These are phyloP conservation scores for Pyrgilauda ruficollis DNA, from an alignment of 2,113 vertebrate genomes.

Conservation along the genomic window DNA sequence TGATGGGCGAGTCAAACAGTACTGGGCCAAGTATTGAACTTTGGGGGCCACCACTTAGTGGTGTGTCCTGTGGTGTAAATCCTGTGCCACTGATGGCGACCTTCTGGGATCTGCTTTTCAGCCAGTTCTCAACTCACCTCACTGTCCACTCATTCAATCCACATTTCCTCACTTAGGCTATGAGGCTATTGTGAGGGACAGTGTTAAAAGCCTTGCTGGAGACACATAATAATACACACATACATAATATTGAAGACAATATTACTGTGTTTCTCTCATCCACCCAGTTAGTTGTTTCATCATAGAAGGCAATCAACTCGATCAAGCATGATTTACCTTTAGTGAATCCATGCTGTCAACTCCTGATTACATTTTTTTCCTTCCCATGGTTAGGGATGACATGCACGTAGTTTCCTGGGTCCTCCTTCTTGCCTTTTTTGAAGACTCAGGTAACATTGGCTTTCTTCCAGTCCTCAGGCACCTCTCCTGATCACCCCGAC, in stretches of 20 bases:
- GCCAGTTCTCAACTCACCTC: neutral
- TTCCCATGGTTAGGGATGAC: neutral
- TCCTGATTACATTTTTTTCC: neutral
- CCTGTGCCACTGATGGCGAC: rapidly evolving
- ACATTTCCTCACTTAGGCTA: neutral
- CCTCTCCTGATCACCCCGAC: neutral
- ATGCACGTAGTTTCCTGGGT: neutral
- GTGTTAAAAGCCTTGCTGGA: neutral
- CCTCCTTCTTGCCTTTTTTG: neutral
- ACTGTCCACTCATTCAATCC: neutral
- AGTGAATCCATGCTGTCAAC: neutral
- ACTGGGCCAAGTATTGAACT: neutral
- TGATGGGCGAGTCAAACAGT: neutral
- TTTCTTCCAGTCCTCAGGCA: neutral
- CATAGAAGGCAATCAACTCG: neutral
- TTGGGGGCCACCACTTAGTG: neutral
- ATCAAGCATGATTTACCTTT: neutral
- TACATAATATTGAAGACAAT: neutral
- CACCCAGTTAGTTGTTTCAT: neutral
- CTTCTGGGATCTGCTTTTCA: neutral
- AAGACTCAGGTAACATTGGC: neutral
- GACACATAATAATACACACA: neutral
- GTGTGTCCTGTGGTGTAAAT: neutral
- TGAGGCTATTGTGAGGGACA: neutral
- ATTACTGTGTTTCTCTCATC: neutral